Percentiles rank a stretch among this genome's conserved stretches.
These are phyloP conservation scores for Eremophila alpestris DNA, from an alignment of 2,797 vertebrate genomes.

Conservation along the genomic window DNA sequence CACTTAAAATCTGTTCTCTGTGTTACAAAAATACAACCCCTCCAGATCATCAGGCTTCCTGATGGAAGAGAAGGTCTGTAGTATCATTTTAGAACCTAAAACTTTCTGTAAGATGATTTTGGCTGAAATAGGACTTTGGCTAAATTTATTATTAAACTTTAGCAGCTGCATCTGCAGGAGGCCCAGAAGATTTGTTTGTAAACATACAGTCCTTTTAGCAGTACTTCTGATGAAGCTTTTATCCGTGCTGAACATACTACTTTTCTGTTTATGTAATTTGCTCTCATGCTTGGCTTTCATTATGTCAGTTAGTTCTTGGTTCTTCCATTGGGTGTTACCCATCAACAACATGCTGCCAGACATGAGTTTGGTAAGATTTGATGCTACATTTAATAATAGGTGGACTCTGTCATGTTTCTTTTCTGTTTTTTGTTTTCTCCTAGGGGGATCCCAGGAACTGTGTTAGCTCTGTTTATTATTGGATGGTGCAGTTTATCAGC, in stretches of 20 bases:
- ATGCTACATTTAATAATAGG: neutral
- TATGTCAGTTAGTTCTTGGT: neutral
- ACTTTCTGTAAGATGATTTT: neutral
- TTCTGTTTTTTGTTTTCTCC: neutral
- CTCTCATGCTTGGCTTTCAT: neutral
- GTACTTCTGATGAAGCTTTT: neutral
- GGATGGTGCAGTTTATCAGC: constrained; percentile 87
- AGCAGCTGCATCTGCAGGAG: neutral
- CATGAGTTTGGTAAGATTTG: neutral
- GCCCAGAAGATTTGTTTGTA: neutral
- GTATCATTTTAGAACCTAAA: neutral
- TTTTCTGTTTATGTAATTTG: neutral
- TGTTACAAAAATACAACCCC: neutral
- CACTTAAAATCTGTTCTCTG: neutral
- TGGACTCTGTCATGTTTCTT: neutral
- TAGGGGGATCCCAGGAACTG: constrained; percentile 78
- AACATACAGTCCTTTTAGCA: neutral
- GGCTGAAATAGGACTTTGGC: neutral
- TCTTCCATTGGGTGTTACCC: neutral
- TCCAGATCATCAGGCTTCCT: neutral
- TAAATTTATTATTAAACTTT: neutral
- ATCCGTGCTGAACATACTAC: neutral
- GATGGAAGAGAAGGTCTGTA: neutral
- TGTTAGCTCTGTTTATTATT: constrained; percentile 75
- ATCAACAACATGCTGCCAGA: neutral